These are phyloP conservation scores for Macrotus californicus DNA, from an alignment of 2,113 vertebrate genomes.

Conservation along the genomic window DNA sequence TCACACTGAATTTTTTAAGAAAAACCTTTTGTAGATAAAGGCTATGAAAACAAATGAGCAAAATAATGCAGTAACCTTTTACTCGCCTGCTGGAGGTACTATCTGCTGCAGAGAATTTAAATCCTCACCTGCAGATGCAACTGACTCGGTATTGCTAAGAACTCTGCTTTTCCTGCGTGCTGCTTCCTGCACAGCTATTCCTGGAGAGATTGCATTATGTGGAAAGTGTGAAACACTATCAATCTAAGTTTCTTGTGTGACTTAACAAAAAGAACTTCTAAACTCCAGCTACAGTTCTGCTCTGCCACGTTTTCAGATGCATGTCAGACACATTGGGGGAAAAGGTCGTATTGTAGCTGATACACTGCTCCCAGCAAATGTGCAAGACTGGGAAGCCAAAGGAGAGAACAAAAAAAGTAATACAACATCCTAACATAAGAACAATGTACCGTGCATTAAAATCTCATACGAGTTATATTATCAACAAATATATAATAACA, in stretches of 20 bases:
- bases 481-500: conserved; percentile 52
- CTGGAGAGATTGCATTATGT: conserved; percentile 69
- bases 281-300: conserved; percentile 61
- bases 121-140: conserved; percentile 85
- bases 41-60: conserved; percentile 80
- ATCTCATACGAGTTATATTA: conserved; percentile 56
- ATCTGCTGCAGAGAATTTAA: conserved; percentile 85
- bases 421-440: conserved; percentile 68
- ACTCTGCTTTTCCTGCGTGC: conserved; percentile 77
- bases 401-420: conserved; percentile 76
- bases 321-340: conserved; percentile 58
- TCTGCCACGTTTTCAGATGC: conserved; percentile 67
- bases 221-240: conserved; percentile 75
- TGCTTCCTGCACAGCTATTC: conserved; percentile 77
- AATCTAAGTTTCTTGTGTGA: conserved; percentile 74
- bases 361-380: conserved; percentile 68
- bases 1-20: conserved; percentile 53
- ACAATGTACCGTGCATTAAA: conserved; percentile 58
- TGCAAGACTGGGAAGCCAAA: conserved; percentile 64
- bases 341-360: conserved; percentile 69
- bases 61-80: conserved; percentile 85
- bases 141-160: conserved; percentile 81
- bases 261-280: conserved; percentile 70
- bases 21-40: conserved; percentile 70
- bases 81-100: conserved; percentile 85